Evolutionary conservation across 2,113 vertebrate genomes (phyloP).

Genomic region (Numida meleagris): DNA sequence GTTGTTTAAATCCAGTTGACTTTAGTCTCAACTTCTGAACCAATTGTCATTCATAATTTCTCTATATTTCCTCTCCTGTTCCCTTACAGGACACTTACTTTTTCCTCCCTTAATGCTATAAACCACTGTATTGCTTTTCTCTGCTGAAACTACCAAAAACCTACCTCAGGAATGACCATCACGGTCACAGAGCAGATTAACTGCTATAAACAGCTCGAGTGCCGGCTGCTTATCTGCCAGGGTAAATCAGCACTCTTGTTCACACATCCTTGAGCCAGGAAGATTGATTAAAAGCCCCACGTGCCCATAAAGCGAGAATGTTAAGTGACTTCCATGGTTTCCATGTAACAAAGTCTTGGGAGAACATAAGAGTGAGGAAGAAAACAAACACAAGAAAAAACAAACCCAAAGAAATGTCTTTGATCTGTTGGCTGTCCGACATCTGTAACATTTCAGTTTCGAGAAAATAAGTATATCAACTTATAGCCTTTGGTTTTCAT

Average conservation of each 20-base stretch:
- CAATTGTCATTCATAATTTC: neutral
- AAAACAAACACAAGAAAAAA: constrained; percentile 3
- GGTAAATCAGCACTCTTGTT: constrained; percentile 55
- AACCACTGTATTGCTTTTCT: neutral
- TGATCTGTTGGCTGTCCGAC: neutral
- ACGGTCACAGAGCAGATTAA: constrained; percentile 18
- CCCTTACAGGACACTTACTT: neutral
- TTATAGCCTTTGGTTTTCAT: neutral
- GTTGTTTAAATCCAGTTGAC: neutral
- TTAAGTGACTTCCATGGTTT: constrained; percentile 32
- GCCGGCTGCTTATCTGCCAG: constrained; percentile 23
- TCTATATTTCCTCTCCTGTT: neutral
- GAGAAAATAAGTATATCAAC: neutral
- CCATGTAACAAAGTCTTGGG: neutral
- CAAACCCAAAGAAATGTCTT: neutral
- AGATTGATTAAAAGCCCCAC: constrained; percentile 49
- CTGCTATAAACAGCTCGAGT: constrained; percentile 32
- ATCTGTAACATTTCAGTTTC: constrained; percentile 3
- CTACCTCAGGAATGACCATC: neutral
- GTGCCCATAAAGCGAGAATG: constrained; percentile 2
- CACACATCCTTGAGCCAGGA: constrained; percentile 38
- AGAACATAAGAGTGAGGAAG: neutral
- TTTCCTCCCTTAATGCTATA: neutral
- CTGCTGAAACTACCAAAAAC: neutral
- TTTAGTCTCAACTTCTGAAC: neutral